Evolutionary conservation across 2,888 invertebrate species (phyloP).

Genomic region (Lasioglossum lativentre): DNA sequence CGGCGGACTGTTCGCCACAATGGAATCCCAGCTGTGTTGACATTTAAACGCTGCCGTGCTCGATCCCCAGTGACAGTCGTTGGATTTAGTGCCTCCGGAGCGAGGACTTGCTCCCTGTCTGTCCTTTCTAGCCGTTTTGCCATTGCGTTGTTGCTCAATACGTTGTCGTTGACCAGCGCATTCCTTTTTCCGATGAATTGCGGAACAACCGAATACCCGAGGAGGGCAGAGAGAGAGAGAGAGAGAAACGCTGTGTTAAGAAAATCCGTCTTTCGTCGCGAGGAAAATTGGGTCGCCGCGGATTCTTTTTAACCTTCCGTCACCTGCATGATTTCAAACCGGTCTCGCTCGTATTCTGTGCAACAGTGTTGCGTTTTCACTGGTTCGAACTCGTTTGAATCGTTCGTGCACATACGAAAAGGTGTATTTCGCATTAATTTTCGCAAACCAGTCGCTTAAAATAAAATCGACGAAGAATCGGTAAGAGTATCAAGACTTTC

Average conservation of each 20-base stretch:
- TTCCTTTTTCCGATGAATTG: not conserved
- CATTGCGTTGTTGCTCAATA: not conserved
- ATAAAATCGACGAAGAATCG: not conserved
- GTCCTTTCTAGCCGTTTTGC: conserved; percentile 3
- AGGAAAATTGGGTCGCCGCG: not conserved
- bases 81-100: conserved; percentile 25
- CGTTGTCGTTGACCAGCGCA: not conserved
- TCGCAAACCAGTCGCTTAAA: not conserved
- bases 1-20: conserved; percentile 12
- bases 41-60: conserved; percentile 33
- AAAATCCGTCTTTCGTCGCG: not conserved
- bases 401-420: not conserved
- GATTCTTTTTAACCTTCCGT: conserved; percentile 1
- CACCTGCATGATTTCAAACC: not conserved
- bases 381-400: not conserved
- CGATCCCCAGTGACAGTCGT: conserved; percentile 5
- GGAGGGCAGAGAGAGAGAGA: not conserved
- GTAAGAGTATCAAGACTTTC: not conserved
- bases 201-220: not conserved
- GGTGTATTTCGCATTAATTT: not conserved
- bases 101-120: not conserved
- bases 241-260: not conserved
- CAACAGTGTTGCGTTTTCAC: not conserved
- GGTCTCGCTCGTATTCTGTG: not conserved
- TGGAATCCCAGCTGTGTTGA: conserved; percentile 24